Conservation (phyloP, 2,797 vertebrate species). For the Enteromius paludinosus region DNA sequence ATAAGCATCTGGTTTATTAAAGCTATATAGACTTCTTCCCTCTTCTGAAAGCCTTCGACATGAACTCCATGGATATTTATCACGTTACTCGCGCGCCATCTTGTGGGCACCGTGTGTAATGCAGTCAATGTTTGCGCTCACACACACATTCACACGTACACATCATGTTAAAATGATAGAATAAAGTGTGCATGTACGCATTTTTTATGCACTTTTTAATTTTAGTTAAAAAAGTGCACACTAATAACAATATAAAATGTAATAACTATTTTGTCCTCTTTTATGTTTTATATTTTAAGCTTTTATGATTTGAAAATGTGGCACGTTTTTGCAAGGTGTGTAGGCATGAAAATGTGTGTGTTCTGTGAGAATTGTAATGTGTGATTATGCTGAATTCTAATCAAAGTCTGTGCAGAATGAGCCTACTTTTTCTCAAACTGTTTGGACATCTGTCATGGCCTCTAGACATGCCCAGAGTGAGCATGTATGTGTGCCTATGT, state of each 20-base stretch:
- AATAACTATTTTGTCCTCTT: neutral
- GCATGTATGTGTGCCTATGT: constrained; percentile 34
- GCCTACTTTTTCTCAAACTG: constrained; percentile 80
- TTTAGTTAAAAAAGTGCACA: neutral
- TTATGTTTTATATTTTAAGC: neutral
- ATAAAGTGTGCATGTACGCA: neutral
- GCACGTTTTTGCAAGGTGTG: neutral
- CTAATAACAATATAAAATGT: neutral
- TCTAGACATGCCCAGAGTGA: constrained; percentile 73
- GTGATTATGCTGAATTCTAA: constrained; percentile 41
- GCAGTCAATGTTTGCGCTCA: neutral
- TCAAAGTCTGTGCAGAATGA: constrained; percentile 53
- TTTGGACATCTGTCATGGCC: constrained; percentile 82
- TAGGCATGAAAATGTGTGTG: neutral
- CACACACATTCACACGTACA: neutral
- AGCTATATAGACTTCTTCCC: neutral
- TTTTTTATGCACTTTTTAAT: neutral
- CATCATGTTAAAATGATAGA: neutral
- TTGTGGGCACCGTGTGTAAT: constrained; percentile 34
- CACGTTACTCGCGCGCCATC: constrained; percentile 47
- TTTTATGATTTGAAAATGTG: neutral
- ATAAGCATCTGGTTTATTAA: neutral
- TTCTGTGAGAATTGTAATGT: constrained; percentile 12
- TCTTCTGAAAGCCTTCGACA: neutral
- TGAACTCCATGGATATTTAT: neutral